These are phyloP conservation scores for Microctonus aethiopoides DNA, from an alignment of 2,888 invertebrate species.

Conservation along the genomic window DNA sequence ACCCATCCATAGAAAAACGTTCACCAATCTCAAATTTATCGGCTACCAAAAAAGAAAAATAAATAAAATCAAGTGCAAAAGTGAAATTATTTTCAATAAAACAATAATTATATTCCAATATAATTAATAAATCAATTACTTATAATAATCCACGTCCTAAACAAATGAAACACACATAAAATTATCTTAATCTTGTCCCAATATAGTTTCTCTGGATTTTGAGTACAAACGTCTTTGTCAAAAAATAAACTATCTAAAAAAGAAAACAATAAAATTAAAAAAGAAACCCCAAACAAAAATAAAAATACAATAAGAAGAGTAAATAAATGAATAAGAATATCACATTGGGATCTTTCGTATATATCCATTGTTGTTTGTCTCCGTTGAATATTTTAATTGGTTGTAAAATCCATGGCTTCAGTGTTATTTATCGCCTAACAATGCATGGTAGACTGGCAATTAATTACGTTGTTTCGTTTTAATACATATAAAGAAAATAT, in stretches of 20 bases:
- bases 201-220: not conserved
- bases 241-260: not conserved
- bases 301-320: not conserved
- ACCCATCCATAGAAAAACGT: no score
- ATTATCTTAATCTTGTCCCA: no score
- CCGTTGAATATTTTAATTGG: conserved; percentile 66
- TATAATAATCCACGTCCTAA: no score
- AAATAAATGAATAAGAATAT: not conserved
- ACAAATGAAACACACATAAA: no score
- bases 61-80: no score
- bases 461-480: conserved; percentile 64
- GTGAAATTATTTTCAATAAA: no score
- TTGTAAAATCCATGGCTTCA: conserved; percentile 46
- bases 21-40: no score
- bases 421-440: conserved; percentile 67
- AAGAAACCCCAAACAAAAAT: not conserved
- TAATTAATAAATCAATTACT: no score
- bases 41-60: no score
- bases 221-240: not conserved
- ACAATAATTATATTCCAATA: no score
- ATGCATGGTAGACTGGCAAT: conserved; percentile 65
- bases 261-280: not conserved
- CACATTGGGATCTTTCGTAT: conserved; percentile 2
- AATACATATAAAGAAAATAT: conserved; percentile 53
- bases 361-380: conserved; percentile 66